Evolutionary conservation across 1,140 invertebrate species (phyloP), one percentile per base, ranked within the genome.

Genomic region (Papilio machaon): DNA sequence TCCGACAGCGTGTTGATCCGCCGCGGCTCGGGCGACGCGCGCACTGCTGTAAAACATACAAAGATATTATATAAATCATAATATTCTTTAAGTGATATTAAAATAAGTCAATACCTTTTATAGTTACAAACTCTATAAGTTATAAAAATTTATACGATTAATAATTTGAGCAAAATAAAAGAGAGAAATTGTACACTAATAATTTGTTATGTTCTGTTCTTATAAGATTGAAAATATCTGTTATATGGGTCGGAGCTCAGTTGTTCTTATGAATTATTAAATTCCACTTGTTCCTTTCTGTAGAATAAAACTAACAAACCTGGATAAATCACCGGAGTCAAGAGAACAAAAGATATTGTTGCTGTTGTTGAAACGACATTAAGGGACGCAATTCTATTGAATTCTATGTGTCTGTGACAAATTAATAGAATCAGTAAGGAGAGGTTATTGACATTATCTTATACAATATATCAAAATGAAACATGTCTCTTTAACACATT

Each of bases 1-100:
- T 98, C 97, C 81, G 96, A 95, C 81, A 97, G 96, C 95, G 97
- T 96, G 81, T 97, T 95, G 64, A 97, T 97, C 82, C 97, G 97
- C 88, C 97, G 97, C 79, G 97, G 96, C 94, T 98, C 97, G 90
- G 97, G 95, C 86, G 95, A 95, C 85, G 95, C 95, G 81, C 95
- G 93, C 87, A 95, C 95, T 91, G 90, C 94, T 95, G 91, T 23
- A 89, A 89, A 87, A 90, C 82, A 90, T 35, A 82, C 60, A 19
- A 82, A 58, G 52, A 73, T 54, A 19, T 80, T 54, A 73, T 47
- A 7, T 54, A 15, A 54, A 54, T 54, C 0, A 30, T 30, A 30
- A 30, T 1, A 30, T 30, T 30, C 23, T 30, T 30, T 30, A 30
- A 30, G 23, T 30, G 23, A 30, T 30, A 30, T 30, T 1, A 30